Evolutionary conservation across 2,113 vertebrate species (phyloP).

Genomic region (Emydura subglobosa): DNA sequence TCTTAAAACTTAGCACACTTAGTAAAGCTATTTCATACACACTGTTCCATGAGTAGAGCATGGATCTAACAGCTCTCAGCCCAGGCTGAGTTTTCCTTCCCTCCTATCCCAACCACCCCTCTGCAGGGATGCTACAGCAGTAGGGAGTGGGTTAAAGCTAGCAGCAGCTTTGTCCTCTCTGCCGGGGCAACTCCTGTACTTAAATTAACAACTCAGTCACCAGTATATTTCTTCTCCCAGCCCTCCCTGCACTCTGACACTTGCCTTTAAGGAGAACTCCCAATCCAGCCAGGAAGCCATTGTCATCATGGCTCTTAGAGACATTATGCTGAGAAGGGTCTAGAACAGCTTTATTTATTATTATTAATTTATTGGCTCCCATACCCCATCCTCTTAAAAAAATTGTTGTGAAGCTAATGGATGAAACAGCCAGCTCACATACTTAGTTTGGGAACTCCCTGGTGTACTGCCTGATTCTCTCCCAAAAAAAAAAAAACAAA

Average conservation of each 20-base stretch:
- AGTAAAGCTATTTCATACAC: background rate
- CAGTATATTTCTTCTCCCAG: background rate
- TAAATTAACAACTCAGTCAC: background rate
- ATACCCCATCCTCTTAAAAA: background rate
- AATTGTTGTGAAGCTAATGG: background rate
- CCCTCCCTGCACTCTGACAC: background rate
- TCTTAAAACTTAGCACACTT: background rate
- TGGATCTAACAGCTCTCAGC: background rate
- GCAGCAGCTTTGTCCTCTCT: background rate
- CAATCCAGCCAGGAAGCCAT: background rate
- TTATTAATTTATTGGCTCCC: background rate
- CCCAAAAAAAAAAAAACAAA: no score
- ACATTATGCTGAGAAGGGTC: background rate
- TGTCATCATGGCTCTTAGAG: background rate
- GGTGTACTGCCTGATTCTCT: background rate
- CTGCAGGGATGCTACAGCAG: background rate
- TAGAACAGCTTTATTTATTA: background rate
- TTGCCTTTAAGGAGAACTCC: background rate
- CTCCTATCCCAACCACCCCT: rapidly evolving
- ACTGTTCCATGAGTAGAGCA: rapidly evolving
- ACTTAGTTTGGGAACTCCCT: background rate
- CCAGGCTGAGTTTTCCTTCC: background rate
- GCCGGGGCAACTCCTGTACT: background rate
- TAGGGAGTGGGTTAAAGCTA: background rate
- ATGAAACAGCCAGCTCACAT: background rate